These are phyloP conservation scores for Thamnaconus septentrionalis DNA, from an alignment of 2,113 vertebrate species.

Conservation along the genomic window DNA sequence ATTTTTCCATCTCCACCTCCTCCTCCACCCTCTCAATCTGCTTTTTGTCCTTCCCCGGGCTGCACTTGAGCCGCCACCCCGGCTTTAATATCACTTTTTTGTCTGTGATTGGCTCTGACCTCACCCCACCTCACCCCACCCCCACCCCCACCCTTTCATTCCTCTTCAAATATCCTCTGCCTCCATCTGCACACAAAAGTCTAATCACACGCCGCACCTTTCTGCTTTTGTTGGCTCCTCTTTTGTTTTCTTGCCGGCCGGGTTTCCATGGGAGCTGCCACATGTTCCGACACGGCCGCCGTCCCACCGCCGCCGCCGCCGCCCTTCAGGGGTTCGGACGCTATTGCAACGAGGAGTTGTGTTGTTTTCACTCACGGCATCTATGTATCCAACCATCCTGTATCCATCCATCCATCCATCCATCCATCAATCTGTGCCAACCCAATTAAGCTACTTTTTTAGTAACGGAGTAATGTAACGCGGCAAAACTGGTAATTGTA, in stretches of 20 bases:
- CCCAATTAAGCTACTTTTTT: no score
- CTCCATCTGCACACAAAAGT: constrained; percentile 38
- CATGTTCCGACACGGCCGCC: constrained; percentile 2
- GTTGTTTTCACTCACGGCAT: no score
- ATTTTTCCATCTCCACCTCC: constrained; percentile 18
- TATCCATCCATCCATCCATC: no score
- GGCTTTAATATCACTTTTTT: constrained; percentile 43
- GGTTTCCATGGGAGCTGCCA: background rate
- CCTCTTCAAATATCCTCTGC: constrained; percentile 52
- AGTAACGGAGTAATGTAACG: no score
- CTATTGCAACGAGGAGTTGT: no score
- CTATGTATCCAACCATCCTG: no score
- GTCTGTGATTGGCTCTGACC: constrained; percentile 66
- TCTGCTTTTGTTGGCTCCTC: constrained; percentile 18
- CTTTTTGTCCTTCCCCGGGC: background rate
- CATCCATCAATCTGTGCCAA: no score
- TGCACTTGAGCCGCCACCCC: constrained; percentile 15
- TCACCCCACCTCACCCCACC: constrained; percentile 18
- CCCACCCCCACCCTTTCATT: constrained; percentile 35
- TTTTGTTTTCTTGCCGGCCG: background rate
- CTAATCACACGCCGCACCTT: constrained; percentile 53
- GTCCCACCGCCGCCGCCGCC: no score
- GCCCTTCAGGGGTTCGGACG: no score
- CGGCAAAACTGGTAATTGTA: no score
- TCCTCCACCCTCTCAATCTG: background rate